These are phyloP conservation scores for Euproctis similis DNA, from an alignment of 2,888 invertebrate genomes.

Conservation along the genomic window DNA sequence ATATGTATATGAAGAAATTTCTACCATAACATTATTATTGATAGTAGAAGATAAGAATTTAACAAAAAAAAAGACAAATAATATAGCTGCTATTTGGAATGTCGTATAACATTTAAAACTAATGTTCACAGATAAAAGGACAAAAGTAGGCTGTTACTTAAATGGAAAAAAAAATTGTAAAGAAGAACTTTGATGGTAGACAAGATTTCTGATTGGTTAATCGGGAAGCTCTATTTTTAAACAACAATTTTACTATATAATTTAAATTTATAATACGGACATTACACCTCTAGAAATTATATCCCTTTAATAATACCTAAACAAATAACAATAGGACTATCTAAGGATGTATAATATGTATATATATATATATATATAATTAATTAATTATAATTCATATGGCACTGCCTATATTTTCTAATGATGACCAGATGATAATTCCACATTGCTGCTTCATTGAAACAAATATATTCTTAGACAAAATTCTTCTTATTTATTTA, in stretches of 20 bases:
- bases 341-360: slow-evolving; percentile 53
- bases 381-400: slow-evolving; percentile 47
- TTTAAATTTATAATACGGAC: slow-evolving; percentile 39
- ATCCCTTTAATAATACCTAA: slow-evolving; percentile 43
- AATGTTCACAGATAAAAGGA: slow-evolving; percentile 5
- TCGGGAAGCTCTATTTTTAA: slow-evolving; percentile 67
- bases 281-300: slow-evolving; percentile 53
- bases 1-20: too few species aligned
- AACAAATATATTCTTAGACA: too few species aligned
- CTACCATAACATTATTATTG: too few species aligned
- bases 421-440: slow-evolving; percentile 12
- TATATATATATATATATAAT: slow-evolving; percentile 21
- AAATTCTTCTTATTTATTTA: too few species aligned
- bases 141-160: slow-evolving; percentile 7
- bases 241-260: slow-evolving; percentile 42
- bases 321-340: slow-evolving; percentile 60
- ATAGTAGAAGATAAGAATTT: too few species aligned
- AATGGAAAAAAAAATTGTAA: slow-evolving; percentile 16
- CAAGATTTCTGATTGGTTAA: slow-evolving; percentile 42
- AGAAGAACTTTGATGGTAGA: slow-evolving; percentile 43
- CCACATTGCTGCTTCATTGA: too few species aligned
- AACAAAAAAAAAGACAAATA: too few species aligned
- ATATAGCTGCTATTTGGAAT: too few species aligned
- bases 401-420: slow-evolving; percentile 59
- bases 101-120: slow-evolving; percentile 3